These are phyloP conservation scores for Pitta sordida DNA, from an alignment of 2,113 vertebrate species.

Conservation along the genomic window DNA sequence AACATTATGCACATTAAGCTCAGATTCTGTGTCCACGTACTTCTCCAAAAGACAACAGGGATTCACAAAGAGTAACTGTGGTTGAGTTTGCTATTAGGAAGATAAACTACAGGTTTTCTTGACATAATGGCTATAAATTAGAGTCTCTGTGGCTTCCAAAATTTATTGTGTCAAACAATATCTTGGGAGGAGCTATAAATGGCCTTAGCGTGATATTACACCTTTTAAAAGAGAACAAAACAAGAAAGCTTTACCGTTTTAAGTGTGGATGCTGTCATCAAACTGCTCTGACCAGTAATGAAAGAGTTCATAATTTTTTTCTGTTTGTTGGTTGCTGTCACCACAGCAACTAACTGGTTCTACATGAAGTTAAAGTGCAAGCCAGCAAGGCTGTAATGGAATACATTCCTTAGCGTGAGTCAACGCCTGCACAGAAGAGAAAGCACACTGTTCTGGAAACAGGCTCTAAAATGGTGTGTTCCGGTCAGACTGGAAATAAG, in stretches of 20 bases:
- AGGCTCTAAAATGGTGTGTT: constrained; percentile 49
- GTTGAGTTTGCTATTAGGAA: background rate
- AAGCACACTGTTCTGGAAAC: constrained; percentile 71
- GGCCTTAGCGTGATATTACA: background rate
- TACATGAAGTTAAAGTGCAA: constrained; percentile 55
- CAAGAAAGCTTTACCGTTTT: background rate
- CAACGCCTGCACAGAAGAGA: constrained; percentile 69
- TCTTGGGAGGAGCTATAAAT: background rate
- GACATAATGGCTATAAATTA: background rate
- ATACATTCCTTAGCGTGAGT: constrained; percentile 79
- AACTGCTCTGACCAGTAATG: constrained; percentile 32
- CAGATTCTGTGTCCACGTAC: background rate
- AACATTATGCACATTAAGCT: background rate
- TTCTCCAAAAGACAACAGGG: background rate
- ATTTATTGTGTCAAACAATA: background rate
- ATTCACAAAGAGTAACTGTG: background rate
- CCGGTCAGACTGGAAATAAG: constrained; percentile 51
- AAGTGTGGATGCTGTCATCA: background rate
- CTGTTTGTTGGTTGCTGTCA: constrained; percentile 67
- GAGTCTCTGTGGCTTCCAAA: background rate
- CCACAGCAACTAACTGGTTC: constrained; percentile 69
- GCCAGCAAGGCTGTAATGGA: constrained; percentile 80
- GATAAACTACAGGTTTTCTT: background rate
- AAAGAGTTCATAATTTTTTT: constrained; percentile 62
- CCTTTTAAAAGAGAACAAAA: background rate